Percentiles rank a stretch among this genome's conserved stretches.
Conservation (phyloP, 2,888 invertebrate genomes). For the Rhimphoctona megacephalus region DNA sequence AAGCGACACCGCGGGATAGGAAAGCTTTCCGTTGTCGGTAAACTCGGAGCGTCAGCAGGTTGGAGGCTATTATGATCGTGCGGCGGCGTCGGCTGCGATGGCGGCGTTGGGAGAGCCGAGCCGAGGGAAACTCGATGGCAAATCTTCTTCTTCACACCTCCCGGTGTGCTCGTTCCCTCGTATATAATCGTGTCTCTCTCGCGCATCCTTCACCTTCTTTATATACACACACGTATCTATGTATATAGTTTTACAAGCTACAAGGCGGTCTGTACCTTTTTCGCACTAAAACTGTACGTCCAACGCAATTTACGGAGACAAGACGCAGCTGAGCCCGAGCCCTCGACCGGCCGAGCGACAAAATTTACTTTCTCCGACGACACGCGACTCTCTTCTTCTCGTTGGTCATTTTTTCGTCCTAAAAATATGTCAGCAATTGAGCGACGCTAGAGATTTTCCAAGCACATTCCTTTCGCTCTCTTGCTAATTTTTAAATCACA, state of each 20-base stretch:
- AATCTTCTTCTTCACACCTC: background rate
- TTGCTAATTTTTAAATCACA: conserved; percentile 7
- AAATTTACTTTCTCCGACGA: conserved; percentile 60
- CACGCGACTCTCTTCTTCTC: background rate
- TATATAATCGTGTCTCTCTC: background rate
- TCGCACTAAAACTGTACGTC: conserved; percentile 63
- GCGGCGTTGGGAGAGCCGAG: background rate
- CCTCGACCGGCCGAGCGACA: conserved; percentile 63
- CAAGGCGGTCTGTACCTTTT: conserved; percentile 51
- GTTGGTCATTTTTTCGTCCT: background rate
- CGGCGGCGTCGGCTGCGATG: background rate
- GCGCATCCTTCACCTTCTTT: conserved; percentile 30
- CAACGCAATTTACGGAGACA: conserved; percentile 70
- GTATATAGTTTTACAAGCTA: conserved; percentile 40
- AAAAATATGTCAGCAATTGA: background rate
- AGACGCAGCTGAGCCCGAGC: conserved; percentile 68
- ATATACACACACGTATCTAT: conserved; percentile 18
- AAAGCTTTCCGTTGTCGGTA: background rate
- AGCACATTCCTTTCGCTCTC: background rate
- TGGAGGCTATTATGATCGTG: background rate
- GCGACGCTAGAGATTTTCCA: background rate
- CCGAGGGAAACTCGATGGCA: background rate
- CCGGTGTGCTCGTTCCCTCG: conserved; percentile 49
- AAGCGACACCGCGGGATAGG: conserved; percentile 34
- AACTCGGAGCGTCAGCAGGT: background rate